A percentile compares a stretch with the other conserved stretches of the same genome.
Evolutionary conservation across 2,113 vertebrate genomes (phyloP).

Genomic region (Channa argus): DNA sequence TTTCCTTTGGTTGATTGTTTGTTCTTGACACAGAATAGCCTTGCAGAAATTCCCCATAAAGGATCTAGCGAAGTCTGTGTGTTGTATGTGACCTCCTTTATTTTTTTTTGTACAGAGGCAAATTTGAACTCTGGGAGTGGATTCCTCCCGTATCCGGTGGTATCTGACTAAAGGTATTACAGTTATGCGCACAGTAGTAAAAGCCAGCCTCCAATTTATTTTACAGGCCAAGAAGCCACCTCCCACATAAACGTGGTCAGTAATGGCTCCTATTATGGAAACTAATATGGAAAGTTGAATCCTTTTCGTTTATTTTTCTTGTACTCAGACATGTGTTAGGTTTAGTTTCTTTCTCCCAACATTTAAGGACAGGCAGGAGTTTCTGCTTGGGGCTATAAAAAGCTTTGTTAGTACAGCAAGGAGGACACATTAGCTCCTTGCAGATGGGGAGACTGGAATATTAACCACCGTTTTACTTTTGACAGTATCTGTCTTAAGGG

Average conservation of each 20-base stretch:
- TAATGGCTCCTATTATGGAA: conserved; percentile 52
- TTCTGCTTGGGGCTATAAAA: conserved; percentile 40
- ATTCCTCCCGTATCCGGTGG: conserved; percentile 54
- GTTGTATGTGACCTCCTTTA: conserved; percentile 28
- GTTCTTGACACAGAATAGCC: conserved; percentile 13
- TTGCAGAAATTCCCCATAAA: conserved; percentile 33
- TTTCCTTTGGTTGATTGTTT: no score
- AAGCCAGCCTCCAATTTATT: conserved; percentile 45
- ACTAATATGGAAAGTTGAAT: conserved; percentile 57
- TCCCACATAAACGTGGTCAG: conserved; percentile 44
- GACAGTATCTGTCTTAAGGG: not conserved
- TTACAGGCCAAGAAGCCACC: conserved; percentile 45
- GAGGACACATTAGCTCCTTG: conserved; percentile 12
- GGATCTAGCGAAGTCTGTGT: conserved; percentile 16
- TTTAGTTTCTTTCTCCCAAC: conserved; percentile 39
- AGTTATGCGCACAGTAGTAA: conserved; percentile 41
- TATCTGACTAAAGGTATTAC: conserved; percentile 35
- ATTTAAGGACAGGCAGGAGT: conserved; percentile 21
- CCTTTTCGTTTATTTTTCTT: conserved; percentile 52
- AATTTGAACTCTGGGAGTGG: conserved; percentile 47
- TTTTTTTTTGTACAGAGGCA: conserved; percentile 27
- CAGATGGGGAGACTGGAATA: conserved; percentile 1
- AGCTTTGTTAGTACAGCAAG: conserved; percentile 10
- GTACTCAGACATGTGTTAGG: conserved; percentile 10
- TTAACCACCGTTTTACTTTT: not conserved